Percentiles rank a stretch among this genome's conserved stretches.
These are phyloP conservation scores for Peucedramus taeniatus DNA, from an alignment of 2,113 vertebrate species.

Conservation along the genomic window DNA sequence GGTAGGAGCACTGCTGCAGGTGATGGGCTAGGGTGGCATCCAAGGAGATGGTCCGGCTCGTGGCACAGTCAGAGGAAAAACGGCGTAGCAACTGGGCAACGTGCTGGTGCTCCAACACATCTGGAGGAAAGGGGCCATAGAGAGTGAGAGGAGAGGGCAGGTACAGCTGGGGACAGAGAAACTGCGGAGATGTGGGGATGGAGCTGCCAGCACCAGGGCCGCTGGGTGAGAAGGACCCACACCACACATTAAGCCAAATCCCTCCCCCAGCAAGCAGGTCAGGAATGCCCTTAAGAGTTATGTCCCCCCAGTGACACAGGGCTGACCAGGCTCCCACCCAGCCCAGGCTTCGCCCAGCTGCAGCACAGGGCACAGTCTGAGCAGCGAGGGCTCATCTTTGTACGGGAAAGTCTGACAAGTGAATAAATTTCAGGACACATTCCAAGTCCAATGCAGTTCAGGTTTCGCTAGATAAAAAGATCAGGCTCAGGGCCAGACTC, in stretches of 20 bases:
- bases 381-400: rapidly evolving
- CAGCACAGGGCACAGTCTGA: background rate
- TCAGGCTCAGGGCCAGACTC: background rate
- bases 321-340: background rate
- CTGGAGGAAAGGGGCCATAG: conserved; percentile 79
- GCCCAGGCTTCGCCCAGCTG: background rate
- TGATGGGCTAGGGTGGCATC: conserved; percentile 92
- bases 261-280: background rate
- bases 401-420: background rate
- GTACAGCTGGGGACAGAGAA: background rate
- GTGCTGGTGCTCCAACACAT: conserved; percentile 88
- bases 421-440: background rate
- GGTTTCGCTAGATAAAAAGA: background rate
- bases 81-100: conserved; percentile 91
- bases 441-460: background rate
- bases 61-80: conserved; percentile 88
- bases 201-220: conserved; percentile 8
- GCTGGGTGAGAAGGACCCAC: background rate
- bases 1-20: conserved; percentile 97
- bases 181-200: background rate
- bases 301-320: background rate
- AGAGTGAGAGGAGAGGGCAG: conserved; percentile 54
- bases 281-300: background rate
- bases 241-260: background rate
- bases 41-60: conserved; percentile 83